Base-by-base conservation (phyloP, 2,797 vertebrate genomes). In the Takifugu rubripes region DNA sequence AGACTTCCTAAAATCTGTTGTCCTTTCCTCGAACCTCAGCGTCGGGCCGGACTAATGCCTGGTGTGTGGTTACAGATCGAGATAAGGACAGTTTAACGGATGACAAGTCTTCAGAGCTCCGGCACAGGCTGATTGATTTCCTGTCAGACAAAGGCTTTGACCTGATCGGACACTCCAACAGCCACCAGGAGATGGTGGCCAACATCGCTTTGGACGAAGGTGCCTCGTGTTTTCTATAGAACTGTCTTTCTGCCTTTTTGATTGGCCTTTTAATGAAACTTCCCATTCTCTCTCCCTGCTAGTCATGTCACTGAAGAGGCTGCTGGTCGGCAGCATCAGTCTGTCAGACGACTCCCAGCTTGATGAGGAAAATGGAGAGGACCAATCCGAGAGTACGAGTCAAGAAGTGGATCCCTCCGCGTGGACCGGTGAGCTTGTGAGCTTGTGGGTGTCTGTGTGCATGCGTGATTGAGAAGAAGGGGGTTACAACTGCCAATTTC, bases 291-390 rank as follows among this genome's bases (percentile, higher is more conserved):
- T 75, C 42, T 62, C 52, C 61, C 29, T 71, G 7, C 25, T 63
- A 92, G 91, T 90, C 62, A 84, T 90, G 70, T 87, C 71, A 42
- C 85, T 96, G 70, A 95, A 93, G 83, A 91, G 89, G 81, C 77
- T 94, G 25, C 75, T 94, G 59, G 75, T 90, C 0, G 74, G 82
- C 54, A 92, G 88, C 74, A 89, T 91, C 70, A 91, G 88, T 64
- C 64, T 91, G 5, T 89, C 88, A 10, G 90, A 92, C 17, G 87
- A 92, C 49, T 81, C 72, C 0, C 87, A 86, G n/a, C 51, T 25
- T 4, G 81, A 86, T 43, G 72, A 84, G 47, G 81, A 88, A 66
- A 82, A 85, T 2, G 86, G 79, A 48, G 77, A 80, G 11, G 70
- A 78, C 4, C 83, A 59, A 26, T 59, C 74, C 2, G 74, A 83